A percentile compares a stretch with the other conserved stretches of the same genome.
These are phyloP conservation scores for Cassiopea xamachana DNA, from an alignment of 30 jellyfish, hydroid and myxozoan genomes.

Conservation along the genomic window DNA sequence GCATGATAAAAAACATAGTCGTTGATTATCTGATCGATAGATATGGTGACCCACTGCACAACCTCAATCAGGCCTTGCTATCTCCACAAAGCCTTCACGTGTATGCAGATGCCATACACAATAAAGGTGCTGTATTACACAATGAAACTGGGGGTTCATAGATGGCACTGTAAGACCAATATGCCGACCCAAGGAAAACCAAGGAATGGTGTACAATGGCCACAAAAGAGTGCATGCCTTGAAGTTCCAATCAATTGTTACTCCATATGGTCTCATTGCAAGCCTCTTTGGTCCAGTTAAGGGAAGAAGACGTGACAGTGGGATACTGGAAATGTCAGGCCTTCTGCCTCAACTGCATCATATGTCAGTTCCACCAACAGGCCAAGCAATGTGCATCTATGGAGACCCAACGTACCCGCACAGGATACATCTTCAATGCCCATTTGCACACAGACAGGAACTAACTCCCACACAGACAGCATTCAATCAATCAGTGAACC, in stretches of 20 bases:
- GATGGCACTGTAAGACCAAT: slow-evolving; percentile 81
- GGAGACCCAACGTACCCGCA: slow-evolving; percentile 77
- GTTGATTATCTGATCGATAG: slow-evolving; percentile 9
- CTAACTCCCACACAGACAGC: too few species aligned
- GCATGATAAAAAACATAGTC: slow-evolving; percentile 52
- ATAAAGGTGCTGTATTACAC: slow-evolving; percentile 66
- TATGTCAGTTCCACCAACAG: slow-evolving; percentile 51
- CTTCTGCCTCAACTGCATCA: slow-evolving; percentile 35
- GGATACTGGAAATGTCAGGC: slow-evolving; percentile 66
- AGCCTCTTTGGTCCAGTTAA: slow-evolving; percentile 74
- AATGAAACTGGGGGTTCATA: slow-evolving; percentile 29
- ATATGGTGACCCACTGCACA: slow-evolving; percentile 19
- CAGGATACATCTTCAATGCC: too few species aligned
- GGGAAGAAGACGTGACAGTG: slow-evolving; percentile 71
- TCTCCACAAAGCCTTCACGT: slow-evolving; percentile 45
- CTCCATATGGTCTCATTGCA: slow-evolving; percentile 78
- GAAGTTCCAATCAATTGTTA: slow-evolving; percentile 67
- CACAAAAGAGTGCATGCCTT: slow-evolving; percentile 79
- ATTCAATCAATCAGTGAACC: too few species aligned
- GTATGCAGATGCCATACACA: slow-evolving; percentile 62
- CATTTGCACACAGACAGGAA: too few species aligned
- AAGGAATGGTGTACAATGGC: slow-evolving; percentile 65
- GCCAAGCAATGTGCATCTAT: slow-evolving; percentile 60
- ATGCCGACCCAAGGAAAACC: slow-evolving; percentile 63
- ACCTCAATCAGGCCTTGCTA: slow-evolving; percentile 73